A percentile compares a stretch with the other conserved stretches of the same genome.
These are phyloP conservation scores for Armadillidium nasatum DNA, from an alignment of 1,140 invertebrate genomes.

Conservation along the genomic window DNA sequence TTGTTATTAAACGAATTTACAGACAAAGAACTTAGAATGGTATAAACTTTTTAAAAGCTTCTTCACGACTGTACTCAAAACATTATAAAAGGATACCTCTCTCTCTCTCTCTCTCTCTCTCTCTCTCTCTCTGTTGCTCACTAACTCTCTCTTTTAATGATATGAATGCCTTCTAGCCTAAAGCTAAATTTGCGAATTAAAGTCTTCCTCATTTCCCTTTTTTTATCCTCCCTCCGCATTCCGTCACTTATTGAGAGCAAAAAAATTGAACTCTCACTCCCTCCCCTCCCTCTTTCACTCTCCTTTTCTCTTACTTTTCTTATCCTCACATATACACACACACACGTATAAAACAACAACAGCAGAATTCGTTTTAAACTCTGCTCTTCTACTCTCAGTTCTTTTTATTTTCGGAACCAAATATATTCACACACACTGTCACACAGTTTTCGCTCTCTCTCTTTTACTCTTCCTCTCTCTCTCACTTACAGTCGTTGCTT, in stretches of 20 bases:
- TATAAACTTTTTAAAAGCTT: constrained; percentile 12
- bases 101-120: background rate
- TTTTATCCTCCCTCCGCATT: background rate
- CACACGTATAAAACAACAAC: no score
- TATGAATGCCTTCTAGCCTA: constrained; percentile 3
- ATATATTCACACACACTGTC: no score
- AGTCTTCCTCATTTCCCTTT: background rate
- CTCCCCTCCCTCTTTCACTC: background rate
- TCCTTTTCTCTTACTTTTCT: no score
- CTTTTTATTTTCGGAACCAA: no score
- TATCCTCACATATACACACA: no score
- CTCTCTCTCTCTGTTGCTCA: background rate
- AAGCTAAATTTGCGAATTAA: background rate
- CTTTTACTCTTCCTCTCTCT: no score
- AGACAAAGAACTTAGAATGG: background rate
- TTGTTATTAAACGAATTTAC: background rate
- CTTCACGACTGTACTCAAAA: constrained; percentile 8
- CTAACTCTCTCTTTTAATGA: background rate
- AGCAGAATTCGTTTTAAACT: no score
- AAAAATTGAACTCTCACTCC: background rate
- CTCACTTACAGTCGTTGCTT: no score
- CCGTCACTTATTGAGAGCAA: constrained; percentile 1
- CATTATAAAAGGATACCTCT: background rate
- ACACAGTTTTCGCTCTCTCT: no score
- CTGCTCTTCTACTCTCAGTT: no score